These are phyloP conservation scores for Crotalus horridus DNA, from an alignment of 2,113 vertebrate species.

Conservation along the genomic window DNA sequence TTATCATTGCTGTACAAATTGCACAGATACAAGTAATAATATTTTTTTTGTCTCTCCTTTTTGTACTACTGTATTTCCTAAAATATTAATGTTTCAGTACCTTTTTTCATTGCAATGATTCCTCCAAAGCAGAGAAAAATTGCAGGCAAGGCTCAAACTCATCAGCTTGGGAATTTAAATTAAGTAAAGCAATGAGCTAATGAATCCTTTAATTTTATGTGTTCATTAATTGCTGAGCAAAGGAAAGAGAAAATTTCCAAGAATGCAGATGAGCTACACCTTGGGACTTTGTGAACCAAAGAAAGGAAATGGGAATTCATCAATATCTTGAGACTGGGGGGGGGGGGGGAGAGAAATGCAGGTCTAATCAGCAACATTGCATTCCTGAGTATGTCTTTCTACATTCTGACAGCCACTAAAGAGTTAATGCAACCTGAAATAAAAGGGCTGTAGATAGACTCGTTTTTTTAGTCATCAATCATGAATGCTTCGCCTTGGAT, in stretches of 20 bases:
- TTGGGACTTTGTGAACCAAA: constrained; percentile 3
- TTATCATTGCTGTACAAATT: not conserved
- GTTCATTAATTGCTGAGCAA: constrained; percentile 35
- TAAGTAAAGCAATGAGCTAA: constrained; percentile 48
- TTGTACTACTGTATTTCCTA: not conserved
- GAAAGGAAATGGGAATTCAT: constrained; percentile 22
- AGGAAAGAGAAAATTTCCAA: not conserved
- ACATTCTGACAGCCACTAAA: not conserved
- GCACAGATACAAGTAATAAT: not conserved
- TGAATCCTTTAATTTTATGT: constrained; percentile 22
- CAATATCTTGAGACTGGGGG: not conserved
- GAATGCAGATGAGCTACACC: not conserved
- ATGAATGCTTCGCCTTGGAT: constrained; percentile 30
- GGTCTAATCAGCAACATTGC: constrained; percentile 11
- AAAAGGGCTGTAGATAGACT: not conserved
- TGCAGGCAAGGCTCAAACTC: constrained; percentile 14
- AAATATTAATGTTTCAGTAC: not conserved
- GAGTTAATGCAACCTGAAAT: constrained; percentile 39
- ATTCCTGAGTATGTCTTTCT: not conserved
- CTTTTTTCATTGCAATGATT: not conserved
- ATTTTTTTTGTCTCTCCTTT: not conserved
- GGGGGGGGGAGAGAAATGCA: not conserved
- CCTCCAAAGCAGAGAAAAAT: not conserved
- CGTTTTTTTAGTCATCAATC: constrained; percentile 37
- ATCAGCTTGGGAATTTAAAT: constrained; percentile 37